These are phyloP conservation scores for Danio rerio DNA, from an alignment of 2,113 vertebrate species.

Conservation along the genomic window GRCz12tu NC_133195.1:22769001-22769500, in stretches of 20 bases:
- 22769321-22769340: slow-evolving; percentile 56
- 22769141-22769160: slow-evolving; percentile 34
- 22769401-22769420: slow-evolving; percentile 53
- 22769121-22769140: slow-evolving; percentile 30
- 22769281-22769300: no score
- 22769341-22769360: slow-evolving; percentile 52
- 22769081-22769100: neutral
- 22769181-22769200: slow-evolving; percentile 2
- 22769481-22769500: slow-evolving; percentile 40
- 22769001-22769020: neutral
- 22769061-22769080: neutral
- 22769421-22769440: slow-evolving; percentile 46
- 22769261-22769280: no score
- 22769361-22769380: slow-evolving; percentile 44
- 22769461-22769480: slow-evolving; percentile 24
- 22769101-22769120: slow-evolving; percentile 13
- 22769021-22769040: neutral
- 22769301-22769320: no score
- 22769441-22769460: slow-evolving; percentile 39
- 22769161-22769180: slow-evolving; percentile 57
- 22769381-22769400: slow-evolving; percentile 32
- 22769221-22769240: no score
- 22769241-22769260: no score
- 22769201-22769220: neutral
- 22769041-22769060: neutral